Evolutionary conservation across 2,888 invertebrate genomes (phyloP), one percentile per base, ranked within the genome.

Genomic region (Cerastoderma edule): DNA sequence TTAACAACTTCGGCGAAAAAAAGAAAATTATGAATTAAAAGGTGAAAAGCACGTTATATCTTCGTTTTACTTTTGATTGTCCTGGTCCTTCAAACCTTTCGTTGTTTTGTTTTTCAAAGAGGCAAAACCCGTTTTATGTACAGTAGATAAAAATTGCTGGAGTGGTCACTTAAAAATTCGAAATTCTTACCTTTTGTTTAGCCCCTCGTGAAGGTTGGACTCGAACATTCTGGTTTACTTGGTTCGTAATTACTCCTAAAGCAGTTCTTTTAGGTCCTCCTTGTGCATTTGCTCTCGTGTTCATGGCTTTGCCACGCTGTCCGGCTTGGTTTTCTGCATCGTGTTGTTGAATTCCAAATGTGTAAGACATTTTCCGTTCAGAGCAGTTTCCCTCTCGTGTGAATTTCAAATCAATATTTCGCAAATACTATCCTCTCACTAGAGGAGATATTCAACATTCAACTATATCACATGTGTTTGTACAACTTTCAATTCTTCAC

Each of bases 191-290:
- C 81, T 86, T 84, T 70, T 84, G 88, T 83, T 91, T 91, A 32
- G 89, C 91, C 35, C 89, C 89, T 73, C 91, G 78, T 28, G 85
- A 85, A 8, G 91, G 91, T 72, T 92, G 91, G 16, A 88, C 85
- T 53, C 91, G 78, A 19, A 87, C 75, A 60, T 87, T 85, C 63
- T 87, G 86, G 48, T 81, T 81, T 5, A 71, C 81, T 72, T 90
- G 89, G 77, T 90, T 91, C 6, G 91, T 89, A 32, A 92, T 90
- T n/a, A 86, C 86, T 30, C 90, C 90, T 3, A 92, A 80, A n/a
- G 88, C 91, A 44, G 89, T 87, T 69, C 92, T 79, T 75, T 90
- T 91, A 30, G 81, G 84, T 63, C 67, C 80, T 60, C 74, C 71
- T 46, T 79, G 80, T 56, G 79, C 74, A 70, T 73, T 76, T 72